Base-by-base conservation (phyloP, 2,113 vertebrate species). In the Naja naja region DNA sequence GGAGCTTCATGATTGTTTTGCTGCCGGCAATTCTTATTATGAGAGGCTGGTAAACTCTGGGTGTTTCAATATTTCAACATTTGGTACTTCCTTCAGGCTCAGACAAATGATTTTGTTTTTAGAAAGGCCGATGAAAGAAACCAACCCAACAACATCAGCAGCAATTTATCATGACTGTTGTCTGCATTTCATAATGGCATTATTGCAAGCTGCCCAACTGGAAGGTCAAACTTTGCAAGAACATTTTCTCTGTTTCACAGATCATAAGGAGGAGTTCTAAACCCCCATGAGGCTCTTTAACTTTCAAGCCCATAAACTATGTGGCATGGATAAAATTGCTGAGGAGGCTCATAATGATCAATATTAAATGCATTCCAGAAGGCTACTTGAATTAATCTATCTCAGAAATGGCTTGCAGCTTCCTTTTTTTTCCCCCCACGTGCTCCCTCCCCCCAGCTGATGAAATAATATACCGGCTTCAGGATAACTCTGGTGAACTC, bases 321-420 rank as follows among this genome's bases (percentile, higher is more conserved):
- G 20, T 34, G 39, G 81, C 0, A 87, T 22, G 89, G 85, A 93
- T 53, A 92, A 92, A 91, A 39, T 0, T 27, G 89, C 43, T 3
- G 45, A 47, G 95, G 49, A 69, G 16, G 87, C 9, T 22, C 69
- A 81, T 22, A 14, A 89, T 87, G 55, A 95, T 88, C 85, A 93
- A 92, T 93, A 93, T 18, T 30, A 43, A 93, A 93, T 2, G 25
- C 8, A 5, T 2, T 93, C 94, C 30, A 86, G 91, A 43, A 3
- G 43, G 10, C 30, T 53, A 1, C 30, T 94, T 91, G 89, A 52
- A 93, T 91, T 93, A 91, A 30, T 27, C 45, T 91, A 81, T 23
- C 49, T 14, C 1, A 91, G 90, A 92, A 27, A 27, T 11, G 86
- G 22, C 81, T 58, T n/a, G 8, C 12, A 56, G n/a, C 74, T 18